These are phyloP conservation scores for Theretra japonica DNA, from an alignment of 2,888 invertebrate species.

Conservation along the genomic window DNA sequence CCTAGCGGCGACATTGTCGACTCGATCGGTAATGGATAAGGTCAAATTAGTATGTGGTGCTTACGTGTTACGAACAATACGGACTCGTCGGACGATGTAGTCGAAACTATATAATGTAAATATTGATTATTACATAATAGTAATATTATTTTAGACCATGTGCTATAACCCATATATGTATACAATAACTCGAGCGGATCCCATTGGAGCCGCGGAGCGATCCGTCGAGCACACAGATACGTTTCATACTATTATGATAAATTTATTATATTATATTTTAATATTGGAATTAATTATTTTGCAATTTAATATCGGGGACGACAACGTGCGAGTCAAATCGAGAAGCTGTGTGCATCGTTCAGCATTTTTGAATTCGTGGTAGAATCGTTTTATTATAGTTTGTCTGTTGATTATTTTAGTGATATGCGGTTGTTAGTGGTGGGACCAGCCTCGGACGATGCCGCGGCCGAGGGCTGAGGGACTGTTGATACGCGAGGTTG, in stretches of 20 bases:
- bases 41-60: conserved; percentile 45
- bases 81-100: conserved; percentile 53
- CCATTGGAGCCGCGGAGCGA: conserved; percentile 21
- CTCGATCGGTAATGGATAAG: not conserved
- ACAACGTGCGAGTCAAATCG: conserved; percentile 42
- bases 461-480: too few species aligned
- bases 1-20: not conserved
- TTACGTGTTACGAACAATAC: conserved; percentile 47
- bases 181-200: conserved; percentile 35
- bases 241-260: conserved; percentile 21
- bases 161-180: conserved; percentile 72
- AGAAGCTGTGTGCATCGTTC: conserved; percentile 37
- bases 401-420: conserved; percentile 66
- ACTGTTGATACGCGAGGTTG: conserved; percentile 47
- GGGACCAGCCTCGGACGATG: conserved; percentile 31
- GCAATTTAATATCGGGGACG: conserved; percentile 28
- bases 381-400: conserved; percentile 60
- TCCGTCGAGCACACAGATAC: conserved; percentile 24
- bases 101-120: conserved; percentile 69
- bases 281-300: conserved; percentile 25
- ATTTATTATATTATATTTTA: conserved; percentile 25
- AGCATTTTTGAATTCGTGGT: conserved; percentile 57
- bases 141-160: conserved; percentile 81
- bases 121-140: conserved; percentile 81
- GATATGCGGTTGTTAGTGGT: conserved; percentile 53